These are phyloP conservation scores for Heteromormyrus szaboi DNA, from an alignment of 2,797 vertebrate genomes.

Conservation along the genomic window DNA sequence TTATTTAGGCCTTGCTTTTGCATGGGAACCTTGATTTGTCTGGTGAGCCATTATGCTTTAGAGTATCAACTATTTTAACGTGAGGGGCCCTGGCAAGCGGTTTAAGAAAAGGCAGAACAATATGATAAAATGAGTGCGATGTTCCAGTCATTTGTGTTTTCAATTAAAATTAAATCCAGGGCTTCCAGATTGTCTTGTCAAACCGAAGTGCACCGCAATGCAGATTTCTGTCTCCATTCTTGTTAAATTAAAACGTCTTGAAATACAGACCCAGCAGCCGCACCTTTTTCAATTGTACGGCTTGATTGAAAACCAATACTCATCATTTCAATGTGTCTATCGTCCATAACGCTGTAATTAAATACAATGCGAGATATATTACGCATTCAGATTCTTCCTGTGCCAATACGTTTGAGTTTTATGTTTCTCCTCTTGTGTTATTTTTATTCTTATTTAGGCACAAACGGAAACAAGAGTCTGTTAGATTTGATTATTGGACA, in stretches of 20 bases:
- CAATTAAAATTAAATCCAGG: constrained; percentile 42
- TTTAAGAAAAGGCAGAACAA: constrained; percentile 49
- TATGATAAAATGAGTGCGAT: constrained; percentile 33
- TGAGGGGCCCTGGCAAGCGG: constrained; percentile 53
- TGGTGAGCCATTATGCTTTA: constrained; percentile 91
- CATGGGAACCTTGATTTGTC: constrained; percentile 89
- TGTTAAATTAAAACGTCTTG: constrained; percentile 7
- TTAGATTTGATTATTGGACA: constrained; percentile 1
- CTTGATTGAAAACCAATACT: constrained; percentile 10
- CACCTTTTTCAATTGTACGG: constrained; percentile 10
- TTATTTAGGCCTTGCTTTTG: constrained; percentile 96
- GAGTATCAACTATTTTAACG: constrained; percentile 86
- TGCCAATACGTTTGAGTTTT: neutral
- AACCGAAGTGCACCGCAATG: constrained; percentile 22
- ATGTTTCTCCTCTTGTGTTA: neutral
- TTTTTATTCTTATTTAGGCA: neutral
- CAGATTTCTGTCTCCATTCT: neutral
- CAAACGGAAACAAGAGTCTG: neutral
- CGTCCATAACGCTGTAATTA: constrained; percentile 10
- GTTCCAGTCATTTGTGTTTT: constrained; percentile 46
- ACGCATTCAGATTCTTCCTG: neutral
- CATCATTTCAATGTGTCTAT: neutral
- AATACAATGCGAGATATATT: neutral
- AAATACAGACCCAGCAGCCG: neutral
- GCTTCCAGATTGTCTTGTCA: constrained; percentile 36